Conservation (phyloP, 2,113 vertebrate genomes). For the Equus quagga region DNA sequence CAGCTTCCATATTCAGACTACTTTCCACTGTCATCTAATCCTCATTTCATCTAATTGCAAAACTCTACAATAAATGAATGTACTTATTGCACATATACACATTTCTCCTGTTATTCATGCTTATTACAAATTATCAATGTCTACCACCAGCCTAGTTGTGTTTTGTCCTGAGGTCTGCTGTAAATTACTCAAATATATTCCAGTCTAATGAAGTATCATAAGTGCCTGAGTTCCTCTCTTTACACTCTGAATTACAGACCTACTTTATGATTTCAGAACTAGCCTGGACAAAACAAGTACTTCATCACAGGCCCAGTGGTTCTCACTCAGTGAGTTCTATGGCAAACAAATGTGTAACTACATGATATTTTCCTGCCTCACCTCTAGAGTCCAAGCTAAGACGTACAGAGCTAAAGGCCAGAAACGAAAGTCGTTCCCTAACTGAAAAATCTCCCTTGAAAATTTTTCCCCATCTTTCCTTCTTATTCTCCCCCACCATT, state of each 20-base stretch:
- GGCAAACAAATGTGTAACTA: slow-evolving; percentile 46
- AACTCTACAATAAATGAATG: slow-evolving; percentile 23
- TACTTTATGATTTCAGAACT: slow-evolving; percentile 67
- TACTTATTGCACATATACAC: not conserved
- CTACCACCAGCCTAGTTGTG: not conserved
- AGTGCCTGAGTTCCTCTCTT: slow-evolving; percentile 58
- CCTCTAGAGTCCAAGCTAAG: slow-evolving; percentile 14
- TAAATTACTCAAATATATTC: slow-evolving; percentile 62
- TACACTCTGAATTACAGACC: slow-evolving; percentile 55
- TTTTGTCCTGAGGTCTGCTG: slow-evolving; percentile 49
- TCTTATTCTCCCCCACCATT: not conserved
- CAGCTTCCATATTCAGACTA: not conserved
- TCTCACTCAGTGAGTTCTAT: slow-evolving; percentile 53
- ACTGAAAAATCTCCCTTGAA: slow-evolving; percentile 11
- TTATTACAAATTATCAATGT: slow-evolving; percentile 13
- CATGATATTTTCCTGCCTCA: slow-evolving; percentile 41
- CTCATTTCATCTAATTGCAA: slow-evolving; percentile 33
- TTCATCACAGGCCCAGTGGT: slow-evolving; percentile 48
- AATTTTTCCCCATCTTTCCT: not conserved
- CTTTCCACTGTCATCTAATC: slow-evolving; percentile 45
- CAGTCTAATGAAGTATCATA: slow-evolving; percentile 66
- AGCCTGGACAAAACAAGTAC: slow-evolving; percentile 61
- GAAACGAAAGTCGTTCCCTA: not conserved
- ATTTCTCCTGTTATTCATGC: slow-evolving; percentile 10
- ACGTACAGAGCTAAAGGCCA: not conserved